Percentiles rank a stretch among this genome's conserved stretches.
Conservation (phyloP, 2,113 vertebrate genomes). For the Chaetorhynchus papuensis region DNA sequence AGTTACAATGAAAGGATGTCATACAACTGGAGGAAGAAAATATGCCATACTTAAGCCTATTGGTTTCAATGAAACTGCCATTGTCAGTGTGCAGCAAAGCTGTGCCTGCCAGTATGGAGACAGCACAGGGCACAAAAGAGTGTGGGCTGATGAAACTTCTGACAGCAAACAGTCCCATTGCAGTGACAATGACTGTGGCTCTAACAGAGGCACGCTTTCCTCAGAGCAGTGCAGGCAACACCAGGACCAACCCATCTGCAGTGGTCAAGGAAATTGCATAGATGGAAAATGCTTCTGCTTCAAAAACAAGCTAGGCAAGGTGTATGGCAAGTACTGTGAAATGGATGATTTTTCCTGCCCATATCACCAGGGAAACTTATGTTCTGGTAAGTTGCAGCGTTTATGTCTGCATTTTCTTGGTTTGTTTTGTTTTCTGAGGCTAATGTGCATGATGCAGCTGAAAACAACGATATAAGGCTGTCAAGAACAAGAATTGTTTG, state of each 20-base stretch:
- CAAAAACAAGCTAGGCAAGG: constrained; percentile 80
- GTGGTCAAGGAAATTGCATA: constrained; percentile 83
- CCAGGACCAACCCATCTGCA: constrained; percentile 79
- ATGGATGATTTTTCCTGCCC: constrained; percentile 94
- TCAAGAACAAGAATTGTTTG: background rate
- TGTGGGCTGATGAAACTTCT: constrained; percentile 71
- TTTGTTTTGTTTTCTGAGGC: background rate
- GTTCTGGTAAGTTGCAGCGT: constrained; percentile 81
- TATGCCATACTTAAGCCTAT: constrained; percentile 81
- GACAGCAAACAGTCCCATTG: constrained; percentile 57
- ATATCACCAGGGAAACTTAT: constrained; percentile 80
- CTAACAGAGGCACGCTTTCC: background rate
- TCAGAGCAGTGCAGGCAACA: constrained; percentile 67
- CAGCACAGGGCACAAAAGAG: constrained; percentile 35
- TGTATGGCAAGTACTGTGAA: constrained; percentile 92
- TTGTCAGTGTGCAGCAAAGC: constrained; percentile 75
- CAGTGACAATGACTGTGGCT: constrained; percentile 49
- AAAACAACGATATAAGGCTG: background rate
- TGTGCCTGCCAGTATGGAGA: constrained; percentile 80
- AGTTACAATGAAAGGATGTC: constrained; percentile 80
- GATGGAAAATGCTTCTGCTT: constrained; percentile 90
- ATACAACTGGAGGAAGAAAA: constrained; percentile 72
- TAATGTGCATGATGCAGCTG: background rate
- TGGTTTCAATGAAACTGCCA: constrained; percentile 92
- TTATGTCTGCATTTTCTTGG: background rate